These are phyloP conservation scores for Pangasius sanitwongsei DNA, from an alignment of 2,797 vertebrate species.

Conservation along the genomic window DNA sequence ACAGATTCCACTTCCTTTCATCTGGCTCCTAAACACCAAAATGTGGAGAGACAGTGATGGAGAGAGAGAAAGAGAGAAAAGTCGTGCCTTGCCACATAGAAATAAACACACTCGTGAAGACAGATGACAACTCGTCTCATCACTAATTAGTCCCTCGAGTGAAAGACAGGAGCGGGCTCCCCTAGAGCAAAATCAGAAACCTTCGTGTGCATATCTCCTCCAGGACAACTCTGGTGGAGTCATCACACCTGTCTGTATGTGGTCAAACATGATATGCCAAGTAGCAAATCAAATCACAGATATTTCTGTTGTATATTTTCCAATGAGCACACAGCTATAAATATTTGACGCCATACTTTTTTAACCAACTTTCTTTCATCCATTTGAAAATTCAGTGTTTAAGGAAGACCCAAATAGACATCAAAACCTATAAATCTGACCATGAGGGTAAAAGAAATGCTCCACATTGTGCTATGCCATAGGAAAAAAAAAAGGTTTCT, in stretches of 20 bases:
- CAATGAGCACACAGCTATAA: conserved; percentile 39
- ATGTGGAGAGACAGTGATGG: conserved; percentile 57
- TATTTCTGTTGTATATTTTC: conserved; percentile 51
- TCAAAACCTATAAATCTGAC: conserved; percentile 1
- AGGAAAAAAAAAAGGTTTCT: too few species aligned
- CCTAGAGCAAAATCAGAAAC: not conserved
- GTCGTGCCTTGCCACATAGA: conserved; percentile 37
- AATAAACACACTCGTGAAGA: conserved; percentile 53
- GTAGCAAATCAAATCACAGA: conserved; percentile 19
- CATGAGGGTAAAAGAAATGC: conserved; percentile 23
- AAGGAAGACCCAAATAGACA: conserved; percentile 12
- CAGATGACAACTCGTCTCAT: conserved; percentile 43
- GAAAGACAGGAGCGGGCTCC: conserved; percentile 16
- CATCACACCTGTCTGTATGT: conserved; percentile 39
- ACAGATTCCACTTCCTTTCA: conserved; percentile 54
- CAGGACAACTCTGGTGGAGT: not conserved
- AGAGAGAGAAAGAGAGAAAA: conserved; percentile 54
- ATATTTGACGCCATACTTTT: conserved; percentile 18
- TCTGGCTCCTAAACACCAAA: conserved; percentile 50
- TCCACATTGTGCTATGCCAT: not conserved
- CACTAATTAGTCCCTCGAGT: conserved; percentile 46
- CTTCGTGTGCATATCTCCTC: not conserved
- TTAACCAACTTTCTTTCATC: conserved; percentile 10
- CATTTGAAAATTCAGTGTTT: not conserved
- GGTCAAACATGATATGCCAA: conserved; percentile 41